Conservation (phyloP, 2,113 vertebrate species). For the Dicrurus megarhynchus region DNA sequence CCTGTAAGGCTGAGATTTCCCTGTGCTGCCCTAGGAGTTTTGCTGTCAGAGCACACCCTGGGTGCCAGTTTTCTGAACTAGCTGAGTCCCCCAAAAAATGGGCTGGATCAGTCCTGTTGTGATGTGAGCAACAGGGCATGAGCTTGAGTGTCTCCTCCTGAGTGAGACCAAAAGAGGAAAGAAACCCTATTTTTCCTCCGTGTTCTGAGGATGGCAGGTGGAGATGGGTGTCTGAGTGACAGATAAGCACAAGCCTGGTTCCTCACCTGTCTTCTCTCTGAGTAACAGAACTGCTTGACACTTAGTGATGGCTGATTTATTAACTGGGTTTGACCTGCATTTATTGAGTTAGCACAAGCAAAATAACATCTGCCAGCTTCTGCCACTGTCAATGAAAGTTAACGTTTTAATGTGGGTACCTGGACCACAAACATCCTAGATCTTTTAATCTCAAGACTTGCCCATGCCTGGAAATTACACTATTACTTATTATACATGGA, state of each 20-base stretch:
- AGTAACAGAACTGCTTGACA: not conserved
- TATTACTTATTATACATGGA: not conserved
- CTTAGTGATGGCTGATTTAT: constrained; percentile 32
- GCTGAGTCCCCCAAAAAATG: not conserved
- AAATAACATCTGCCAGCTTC: constrained; percentile 28
- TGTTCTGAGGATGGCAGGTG: not conserved
- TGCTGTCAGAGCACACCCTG: not conserved
- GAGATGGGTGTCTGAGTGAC: not conserved
- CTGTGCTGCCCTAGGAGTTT: not conserved
- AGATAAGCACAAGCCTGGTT: not conserved
- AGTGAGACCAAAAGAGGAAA: not conserved
- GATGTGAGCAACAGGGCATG: not conserved
- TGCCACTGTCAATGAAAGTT: not conserved
- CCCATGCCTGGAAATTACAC: not conserved
- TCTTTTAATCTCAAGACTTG: not conserved
- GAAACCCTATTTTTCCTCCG: accelerated
- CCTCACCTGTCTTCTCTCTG: not conserved
- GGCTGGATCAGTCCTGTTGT: not conserved
- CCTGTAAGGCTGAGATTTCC: not conserved
- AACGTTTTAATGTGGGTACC: not conserved
- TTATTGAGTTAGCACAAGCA: constrained; percentile 30
- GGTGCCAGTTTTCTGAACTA: not conserved
- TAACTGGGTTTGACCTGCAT: not conserved
- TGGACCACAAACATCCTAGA: not conserved
- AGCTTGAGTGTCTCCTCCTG: not conserved